These are phyloP conservation scores for Triplophysa yarkandensis DNA, from an alignment of 2,797 vertebrate species.

Conservation along the genomic window DNA sequence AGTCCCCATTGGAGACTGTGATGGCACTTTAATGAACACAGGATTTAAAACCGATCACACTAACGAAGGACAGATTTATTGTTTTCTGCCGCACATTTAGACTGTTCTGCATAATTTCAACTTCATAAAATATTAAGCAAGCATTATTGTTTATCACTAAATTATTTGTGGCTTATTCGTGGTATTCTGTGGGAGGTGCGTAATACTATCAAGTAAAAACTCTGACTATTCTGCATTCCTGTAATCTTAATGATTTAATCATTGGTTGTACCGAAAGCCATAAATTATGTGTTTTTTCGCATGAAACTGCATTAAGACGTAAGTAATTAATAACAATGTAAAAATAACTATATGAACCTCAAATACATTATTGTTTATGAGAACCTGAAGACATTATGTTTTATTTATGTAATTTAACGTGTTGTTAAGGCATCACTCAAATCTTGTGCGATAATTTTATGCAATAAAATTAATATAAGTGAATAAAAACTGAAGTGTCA, in stretches of 20 bases:
- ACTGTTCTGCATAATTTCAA: not conserved
- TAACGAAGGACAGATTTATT: not conserved
- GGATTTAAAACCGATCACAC: not conserved
- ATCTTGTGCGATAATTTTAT: too few relatives aligned
- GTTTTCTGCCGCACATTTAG: not conserved
- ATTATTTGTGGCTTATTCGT: not conserved
- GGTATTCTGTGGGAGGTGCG: constrained; percentile 11
- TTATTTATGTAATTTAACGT: too few relatives aligned
- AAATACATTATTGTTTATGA: too few relatives aligned
- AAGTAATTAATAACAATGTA: too few relatives aligned
- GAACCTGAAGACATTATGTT: too few relatives aligned
- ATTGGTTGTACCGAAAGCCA: not conserved
- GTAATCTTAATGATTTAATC: constrained; percentile 16
- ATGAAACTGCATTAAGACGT: too few relatives aligned
- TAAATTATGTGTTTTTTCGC: not conserved
- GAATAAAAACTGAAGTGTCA: too few relatives aligned
- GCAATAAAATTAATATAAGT: too few relatives aligned
- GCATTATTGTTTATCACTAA: constrained; percentile 10
- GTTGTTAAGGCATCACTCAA: too few relatives aligned
- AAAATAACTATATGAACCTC: too few relatives aligned
- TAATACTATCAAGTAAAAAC: not conserved
- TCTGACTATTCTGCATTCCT: constrained; percentile 4
- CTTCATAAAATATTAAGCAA: not conserved
- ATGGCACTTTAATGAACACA: constrained; percentile 34
- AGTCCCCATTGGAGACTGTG: constrained; percentile 7